phyloP scores from a whole-genome alignment of 2,113 vertebrate species.

The Poeciliopsis occidentalis region DNA sequence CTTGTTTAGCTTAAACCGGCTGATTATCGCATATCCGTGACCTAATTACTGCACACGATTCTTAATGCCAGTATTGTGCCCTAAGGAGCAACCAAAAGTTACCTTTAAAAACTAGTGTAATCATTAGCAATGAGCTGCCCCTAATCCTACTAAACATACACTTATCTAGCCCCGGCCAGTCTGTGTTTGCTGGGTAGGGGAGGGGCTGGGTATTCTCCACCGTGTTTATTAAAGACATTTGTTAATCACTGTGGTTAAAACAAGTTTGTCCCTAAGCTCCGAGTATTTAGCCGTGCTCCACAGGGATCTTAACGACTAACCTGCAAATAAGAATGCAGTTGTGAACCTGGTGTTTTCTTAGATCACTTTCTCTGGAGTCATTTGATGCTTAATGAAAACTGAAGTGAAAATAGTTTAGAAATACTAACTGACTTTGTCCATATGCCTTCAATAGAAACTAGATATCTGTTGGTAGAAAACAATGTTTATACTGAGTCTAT shows the following conservation, averaged over 20 bases:
- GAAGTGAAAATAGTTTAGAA: constrained; percentile 1
- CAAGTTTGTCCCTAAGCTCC: constrained; percentile 58
- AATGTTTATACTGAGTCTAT: no score
- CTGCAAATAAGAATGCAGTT: constrained; percentile 34
- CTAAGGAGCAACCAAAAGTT: constrained; percentile 81
- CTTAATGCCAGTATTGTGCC: constrained; percentile 72
- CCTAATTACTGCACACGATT: no score
- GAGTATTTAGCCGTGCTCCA: constrained; percentile 60
- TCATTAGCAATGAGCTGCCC: constrained; percentile 82
- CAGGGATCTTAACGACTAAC: constrained; percentile 54
- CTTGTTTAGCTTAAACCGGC: no score
- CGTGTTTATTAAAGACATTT: constrained; percentile 70
- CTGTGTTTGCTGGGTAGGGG: constrained; percentile 51
- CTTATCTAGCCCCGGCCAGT: constrained; percentile 75
- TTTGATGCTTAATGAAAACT: constrained; percentile 38
- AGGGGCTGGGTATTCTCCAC: constrained; percentile 57
- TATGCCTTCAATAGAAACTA: constrained; percentile 2
- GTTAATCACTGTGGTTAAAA: constrained; percentile 77
- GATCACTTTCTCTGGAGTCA: constrained; percentile 42
- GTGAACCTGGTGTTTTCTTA: constrained; percentile 26
- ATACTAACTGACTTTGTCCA: neutral
- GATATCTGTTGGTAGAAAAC: constrained; percentile 38
- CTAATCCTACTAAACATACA: constrained; percentile 85
- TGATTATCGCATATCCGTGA: no score
- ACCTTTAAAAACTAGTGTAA: constrained; percentile 86